Conservation (phyloP, 2,888 invertebrate species). For the Embidobia sp. region DNA sequence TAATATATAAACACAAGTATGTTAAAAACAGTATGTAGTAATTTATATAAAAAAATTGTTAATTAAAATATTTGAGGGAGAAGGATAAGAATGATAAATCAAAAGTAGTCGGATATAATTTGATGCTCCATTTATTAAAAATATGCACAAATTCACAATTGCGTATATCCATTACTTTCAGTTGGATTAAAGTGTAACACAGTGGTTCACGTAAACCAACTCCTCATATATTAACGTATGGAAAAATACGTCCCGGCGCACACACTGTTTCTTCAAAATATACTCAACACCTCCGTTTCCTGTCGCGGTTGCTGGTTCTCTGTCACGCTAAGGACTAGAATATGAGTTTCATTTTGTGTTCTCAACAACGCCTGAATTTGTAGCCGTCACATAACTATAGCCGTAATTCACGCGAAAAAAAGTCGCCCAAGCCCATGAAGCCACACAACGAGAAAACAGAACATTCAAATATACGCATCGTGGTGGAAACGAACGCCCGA, state of each 20-base stretch:
- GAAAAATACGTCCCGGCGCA: conserved; percentile 73
- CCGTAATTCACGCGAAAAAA: conserved; percentile 5
- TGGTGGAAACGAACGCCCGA: conserved; percentile 27
- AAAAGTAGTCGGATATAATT: conserved; percentile 17
- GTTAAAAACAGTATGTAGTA: no score
- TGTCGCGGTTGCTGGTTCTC: conserved; percentile 66
- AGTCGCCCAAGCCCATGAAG: conserved; percentile 11
- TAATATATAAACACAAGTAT: no score
- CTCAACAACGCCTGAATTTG: conserved; percentile 1
- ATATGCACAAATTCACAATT: conserved; percentile 80
- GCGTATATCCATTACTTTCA: conserved; percentile 79
- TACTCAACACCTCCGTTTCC: conserved; percentile 72
- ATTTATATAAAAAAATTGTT: no score
- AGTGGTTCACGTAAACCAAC: conserved; percentile 64
- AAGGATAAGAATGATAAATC: not conserved
- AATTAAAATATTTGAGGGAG: not conserved
- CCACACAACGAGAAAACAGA: conserved; percentile 29
- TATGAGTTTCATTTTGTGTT: conserved; percentile 19
- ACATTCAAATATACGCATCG: conserved; percentile 40
- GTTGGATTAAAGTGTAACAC: conserved; percentile 71
- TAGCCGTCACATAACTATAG: conserved; percentile 5
- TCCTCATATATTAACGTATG: conserved; percentile 76
- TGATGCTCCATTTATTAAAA: conserved; percentile 81
- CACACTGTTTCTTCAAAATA: conserved; percentile 75
- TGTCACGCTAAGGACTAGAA: conserved; percentile 29